Conservation (phyloP, 35 echinoderm and acorn worm genomes). For the Nesometra sesokonis region DNA sequence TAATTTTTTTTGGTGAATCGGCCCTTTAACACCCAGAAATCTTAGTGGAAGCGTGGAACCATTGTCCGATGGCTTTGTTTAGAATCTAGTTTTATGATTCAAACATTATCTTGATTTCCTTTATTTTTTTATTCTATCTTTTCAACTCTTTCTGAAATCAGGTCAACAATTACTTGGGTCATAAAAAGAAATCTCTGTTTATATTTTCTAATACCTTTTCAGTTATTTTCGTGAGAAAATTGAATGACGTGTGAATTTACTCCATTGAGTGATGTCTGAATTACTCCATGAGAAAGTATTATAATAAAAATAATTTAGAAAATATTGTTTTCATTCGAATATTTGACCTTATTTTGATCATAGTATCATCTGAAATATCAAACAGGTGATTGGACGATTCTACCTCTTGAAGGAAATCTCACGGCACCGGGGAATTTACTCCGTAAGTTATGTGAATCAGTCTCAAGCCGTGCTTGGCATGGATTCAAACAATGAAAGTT, state of each 20-base stretch:
- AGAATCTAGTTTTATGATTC: too few species aligned
- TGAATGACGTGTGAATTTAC: not conserved
- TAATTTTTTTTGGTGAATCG: too few species aligned
- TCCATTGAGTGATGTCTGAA: not conserved
- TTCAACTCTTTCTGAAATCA: not conserved
- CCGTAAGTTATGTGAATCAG: not conserved
- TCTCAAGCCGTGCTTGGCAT: not conserved
- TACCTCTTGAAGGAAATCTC: not conserved
- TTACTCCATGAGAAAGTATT: not conserved
- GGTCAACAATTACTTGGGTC: not conserved
- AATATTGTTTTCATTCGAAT: not conserved
- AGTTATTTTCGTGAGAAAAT: not conserved
- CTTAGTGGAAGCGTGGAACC: too few species aligned
- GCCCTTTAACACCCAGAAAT: too few species aligned
- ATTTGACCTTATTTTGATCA: not conserved
- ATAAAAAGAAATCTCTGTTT: not conserved
- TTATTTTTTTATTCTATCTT: not conserved
- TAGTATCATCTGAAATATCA: not conserved
- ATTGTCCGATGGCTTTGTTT: too few species aligned
- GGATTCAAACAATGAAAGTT: not conserved
- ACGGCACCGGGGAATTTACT: not conserved
- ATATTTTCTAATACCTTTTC: not conserved
- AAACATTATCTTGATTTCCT: not conserved
- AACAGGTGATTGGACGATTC: not conserved
- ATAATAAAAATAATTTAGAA: not conserved